Conservation (phyloP, 2,888 invertebrate genomes). For the Baronia brevicornis region DNA sequence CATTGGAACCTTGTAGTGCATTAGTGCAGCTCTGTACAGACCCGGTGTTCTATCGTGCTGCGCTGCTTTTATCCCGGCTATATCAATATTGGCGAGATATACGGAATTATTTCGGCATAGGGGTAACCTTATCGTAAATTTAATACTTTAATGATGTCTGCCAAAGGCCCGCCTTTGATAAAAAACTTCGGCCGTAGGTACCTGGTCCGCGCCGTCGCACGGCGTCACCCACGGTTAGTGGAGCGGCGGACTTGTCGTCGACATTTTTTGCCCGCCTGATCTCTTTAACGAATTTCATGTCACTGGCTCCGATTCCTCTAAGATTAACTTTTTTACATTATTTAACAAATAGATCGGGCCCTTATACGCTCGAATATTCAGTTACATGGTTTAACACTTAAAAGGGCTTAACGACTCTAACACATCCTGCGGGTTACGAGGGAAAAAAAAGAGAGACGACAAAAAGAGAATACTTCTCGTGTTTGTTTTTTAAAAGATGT, state of each 20-base stretch:
- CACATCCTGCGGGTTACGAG: constrained; percentile 76
- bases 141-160: constrained; percentile 67
- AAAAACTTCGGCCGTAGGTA: constrained; percentile 47
- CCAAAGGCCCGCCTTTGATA: constrained; percentile 47
- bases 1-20: not conserved
- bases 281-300: constrained; percentile 73
- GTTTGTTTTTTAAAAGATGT: constrained; percentile 76
- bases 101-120: constrained; percentile 36
- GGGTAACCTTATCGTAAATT: constrained; percentile 58
- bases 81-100: constrained; percentile 26
- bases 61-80: constrained; percentile 16
- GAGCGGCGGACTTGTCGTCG: constrained; percentile 60
- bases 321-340: constrained; percentile 72
- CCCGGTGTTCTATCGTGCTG: too few species aligned
- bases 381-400: constrained; percentile 77
- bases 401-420: constrained; percentile 76
- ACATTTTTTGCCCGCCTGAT: constrained; percentile 66
- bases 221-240: constrained; percentile 52
- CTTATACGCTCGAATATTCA: constrained; percentile 73
- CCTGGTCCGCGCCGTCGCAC: constrained; percentile 45
- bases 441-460: constrained; percentile 67
- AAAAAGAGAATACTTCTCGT: constrained; percentile 70
- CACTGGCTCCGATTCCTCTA: constrained; percentile 71
- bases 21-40: too few species aligned
- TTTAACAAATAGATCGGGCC: constrained; percentile 74